These are phyloP conservation scores for Microchrysa polita DNA, from an alignment of 2,888 invertebrate genomes.

Conservation along the genomic window DNA sequence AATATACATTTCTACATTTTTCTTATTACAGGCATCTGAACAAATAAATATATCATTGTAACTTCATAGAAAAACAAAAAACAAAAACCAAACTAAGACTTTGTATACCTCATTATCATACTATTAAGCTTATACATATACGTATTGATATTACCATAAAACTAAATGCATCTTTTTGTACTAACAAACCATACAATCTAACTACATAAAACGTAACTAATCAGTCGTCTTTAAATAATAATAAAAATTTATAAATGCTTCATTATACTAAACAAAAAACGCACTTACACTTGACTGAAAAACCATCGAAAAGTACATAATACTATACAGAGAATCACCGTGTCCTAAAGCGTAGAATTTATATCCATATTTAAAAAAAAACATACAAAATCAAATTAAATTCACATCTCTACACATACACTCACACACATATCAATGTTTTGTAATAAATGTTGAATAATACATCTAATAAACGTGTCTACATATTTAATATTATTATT, in stretches of 20 bases:
- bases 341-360: too few relatives aligned
- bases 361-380: too few relatives aligned
- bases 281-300: too few relatives aligned
- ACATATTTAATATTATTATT: too few relatives aligned
- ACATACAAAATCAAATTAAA: background rate
- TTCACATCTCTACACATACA: background rate
- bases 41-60: conserved; percentile 28
- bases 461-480: background rate
- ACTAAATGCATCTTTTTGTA: background rate
- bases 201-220: background rate
- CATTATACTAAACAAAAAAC: background rate
- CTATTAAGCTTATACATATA: conserved; percentile 2
- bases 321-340: too few relatives aligned
- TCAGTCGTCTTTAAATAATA: background rate
- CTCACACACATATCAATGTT: background rate
- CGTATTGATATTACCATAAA: too few relatives aligned
- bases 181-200: too few relatives aligned
- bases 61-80: background rate
- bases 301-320: too few relatives aligned
- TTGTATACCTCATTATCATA: conserved; percentile 12
- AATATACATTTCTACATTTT: conserved; percentile 33
- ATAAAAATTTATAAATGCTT: background rate
- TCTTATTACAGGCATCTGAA: conserved; percentile 40
- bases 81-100: too few relatives aligned
- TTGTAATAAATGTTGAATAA: background rate